phyloP scores from a whole-genome alignment of 2,113 vertebrate genomes.

The Procavia capensis region DNA sequence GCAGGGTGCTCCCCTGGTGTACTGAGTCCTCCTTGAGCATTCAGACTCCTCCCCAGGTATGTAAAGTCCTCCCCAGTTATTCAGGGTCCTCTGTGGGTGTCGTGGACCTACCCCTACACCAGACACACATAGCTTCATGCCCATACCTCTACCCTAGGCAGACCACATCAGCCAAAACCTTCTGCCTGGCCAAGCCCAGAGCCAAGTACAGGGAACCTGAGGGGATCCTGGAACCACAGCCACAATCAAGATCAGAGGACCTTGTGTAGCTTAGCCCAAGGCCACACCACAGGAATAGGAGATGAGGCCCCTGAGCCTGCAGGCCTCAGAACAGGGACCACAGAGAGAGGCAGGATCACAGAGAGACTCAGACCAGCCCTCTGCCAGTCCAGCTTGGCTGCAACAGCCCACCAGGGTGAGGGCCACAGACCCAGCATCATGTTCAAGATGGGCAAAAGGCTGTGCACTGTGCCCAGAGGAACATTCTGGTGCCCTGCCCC shows the following conservation, averaged over 20 bases:
- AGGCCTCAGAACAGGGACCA: too few species aligned
- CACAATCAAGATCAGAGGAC: not conserved
- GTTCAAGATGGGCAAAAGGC: not conserved
- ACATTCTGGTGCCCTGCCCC: not conserved
- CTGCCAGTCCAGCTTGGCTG: not conserved
- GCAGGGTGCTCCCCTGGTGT: not conserved
- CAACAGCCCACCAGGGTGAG: not conserved
- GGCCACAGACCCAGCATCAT: not conserved
- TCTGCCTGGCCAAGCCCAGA: too few species aligned
- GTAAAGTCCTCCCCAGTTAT: not conserved
- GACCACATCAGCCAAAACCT: not conserved
- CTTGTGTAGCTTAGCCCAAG: not conserved
- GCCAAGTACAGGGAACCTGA: fast-evolving
- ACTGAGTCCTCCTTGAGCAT: not conserved
- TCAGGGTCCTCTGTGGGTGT: not conserved
- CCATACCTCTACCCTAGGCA: not conserved
- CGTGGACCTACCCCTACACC: not conserved
- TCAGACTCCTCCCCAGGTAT: not conserved
- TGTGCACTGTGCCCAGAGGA: not conserved
- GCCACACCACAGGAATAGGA: not conserved
- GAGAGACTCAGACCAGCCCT: not conserved
- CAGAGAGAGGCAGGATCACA: fast-evolving
- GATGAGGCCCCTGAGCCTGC: not conserved
- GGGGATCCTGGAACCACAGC: not conserved
- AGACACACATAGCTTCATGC: not conserved